These are phyloP conservation scores for Lymantria dispar DNA, from an alignment of 2,888 invertebrate genomes.

Conservation along the genomic window DNA sequence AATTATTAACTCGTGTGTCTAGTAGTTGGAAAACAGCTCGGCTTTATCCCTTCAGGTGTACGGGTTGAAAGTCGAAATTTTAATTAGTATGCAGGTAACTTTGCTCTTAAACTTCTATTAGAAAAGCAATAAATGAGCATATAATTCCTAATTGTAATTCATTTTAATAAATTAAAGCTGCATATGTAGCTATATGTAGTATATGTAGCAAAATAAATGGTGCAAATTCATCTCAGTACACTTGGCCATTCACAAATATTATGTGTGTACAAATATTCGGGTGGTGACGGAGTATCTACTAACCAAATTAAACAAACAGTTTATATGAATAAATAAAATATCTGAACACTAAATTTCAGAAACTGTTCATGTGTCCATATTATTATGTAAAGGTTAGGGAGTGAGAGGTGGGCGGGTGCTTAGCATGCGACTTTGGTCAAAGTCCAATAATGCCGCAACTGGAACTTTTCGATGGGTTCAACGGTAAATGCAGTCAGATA, in stretches of 20 bases:
- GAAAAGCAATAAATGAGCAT: constrained; percentile 9
- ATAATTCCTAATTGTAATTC: neutral
- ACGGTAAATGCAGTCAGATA: constrained; percentile 43
- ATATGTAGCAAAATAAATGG: no score
- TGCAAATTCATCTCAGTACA: no score
- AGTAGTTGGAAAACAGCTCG: constrained; percentile 34
- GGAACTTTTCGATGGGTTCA: constrained; percentile 60
- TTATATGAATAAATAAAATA: no score
- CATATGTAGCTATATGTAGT: no score
- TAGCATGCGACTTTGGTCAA: constrained; percentile 62
- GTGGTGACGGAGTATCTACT: no score
- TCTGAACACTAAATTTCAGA: constrained; percentile 25
- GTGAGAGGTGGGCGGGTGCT: constrained; percentile 11
- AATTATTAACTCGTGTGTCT: constrained; percentile 43
- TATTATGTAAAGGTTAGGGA: constrained; percentile 8
- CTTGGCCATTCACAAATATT: no score
- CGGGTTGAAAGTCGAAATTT: constrained; percentile 36
- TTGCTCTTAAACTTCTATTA: constrained; percentile 16
- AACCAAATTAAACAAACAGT: no score
- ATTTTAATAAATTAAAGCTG: no score
- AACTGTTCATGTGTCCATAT: constrained; percentile 28
- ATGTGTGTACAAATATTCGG: no score
- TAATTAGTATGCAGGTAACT: constrained; percentile 37
- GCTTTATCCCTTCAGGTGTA: constrained; percentile 36
- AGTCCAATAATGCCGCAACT: constrained; percentile 45